A percentile compares a stretch with the other conserved stretches of the same genome.
These are phyloP conservation scores for Diaprepes abbreviatus DNA, from an alignment of 2,888 invertebrate genomes.

Conservation along the genomic window DNA sequence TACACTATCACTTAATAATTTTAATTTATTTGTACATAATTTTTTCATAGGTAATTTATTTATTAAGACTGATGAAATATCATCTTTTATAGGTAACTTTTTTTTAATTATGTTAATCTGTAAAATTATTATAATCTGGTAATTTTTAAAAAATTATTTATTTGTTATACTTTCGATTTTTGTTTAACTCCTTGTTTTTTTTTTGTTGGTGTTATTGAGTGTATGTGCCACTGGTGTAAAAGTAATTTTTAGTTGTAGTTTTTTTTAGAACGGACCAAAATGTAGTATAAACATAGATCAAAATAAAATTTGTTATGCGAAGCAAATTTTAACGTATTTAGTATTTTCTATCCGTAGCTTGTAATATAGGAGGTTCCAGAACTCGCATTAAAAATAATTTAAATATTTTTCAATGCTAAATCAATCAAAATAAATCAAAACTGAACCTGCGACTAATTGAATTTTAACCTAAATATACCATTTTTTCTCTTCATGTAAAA, in stretches of 20 bases:
- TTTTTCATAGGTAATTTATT: slow-evolving; percentile 61
- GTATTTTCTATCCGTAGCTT: slow-evolving; percentile 2
- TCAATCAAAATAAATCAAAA: too few species aligned
- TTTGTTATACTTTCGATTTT: slow-evolving; percentile 27
- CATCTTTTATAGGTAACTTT: slow-evolving; percentile 58
- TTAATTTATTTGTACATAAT: slow-evolving; percentile 52
- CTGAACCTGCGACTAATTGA: too few species aligned
- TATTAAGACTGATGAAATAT: slow-evolving; percentile 65
- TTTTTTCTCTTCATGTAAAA: too few species aligned
- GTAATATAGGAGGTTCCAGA: too few species aligned
- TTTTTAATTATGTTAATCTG: slow-evolving; percentile 46
- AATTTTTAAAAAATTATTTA: slow-evolving; percentile 30
- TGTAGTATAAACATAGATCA: slow-evolving; percentile 20
- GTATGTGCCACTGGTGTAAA: slow-evolving; percentile 54
- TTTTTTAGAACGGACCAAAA: slow-evolving; percentile 32
- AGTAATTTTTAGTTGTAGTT: slow-evolving; percentile 33
- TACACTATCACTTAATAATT: slow-evolving; percentile 42
- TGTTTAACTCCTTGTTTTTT: slow-evolving; percentile 30
- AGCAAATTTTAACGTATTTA: slow-evolving; percentile 3
- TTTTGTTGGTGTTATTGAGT: slow-evolving; percentile 44
- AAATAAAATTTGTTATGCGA: slow-evolving; percentile 6
- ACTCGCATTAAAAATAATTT: too few species aligned
- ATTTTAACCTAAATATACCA: too few species aligned
- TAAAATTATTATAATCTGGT: slow-evolving; percentile 26
- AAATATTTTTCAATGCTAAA: too few species aligned